These are phyloP conservation scores for Onychomys torridus DNA, from an alignment of 2,797 vertebrate species.

Conservation along the genomic window DNA sequence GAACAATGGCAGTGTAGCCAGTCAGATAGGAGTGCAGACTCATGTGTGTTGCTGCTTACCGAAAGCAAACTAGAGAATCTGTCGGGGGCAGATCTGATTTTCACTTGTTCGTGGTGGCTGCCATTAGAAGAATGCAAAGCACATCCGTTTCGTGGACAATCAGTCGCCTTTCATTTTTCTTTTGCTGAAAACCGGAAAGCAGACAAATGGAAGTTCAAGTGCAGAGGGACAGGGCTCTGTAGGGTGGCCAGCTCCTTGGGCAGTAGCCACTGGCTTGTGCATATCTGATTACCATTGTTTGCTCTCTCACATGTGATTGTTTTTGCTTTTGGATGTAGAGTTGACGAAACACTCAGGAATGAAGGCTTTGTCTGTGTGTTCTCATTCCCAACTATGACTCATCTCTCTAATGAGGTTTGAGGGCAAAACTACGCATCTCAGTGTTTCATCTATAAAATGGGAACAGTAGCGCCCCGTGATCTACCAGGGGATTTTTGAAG, in stretches of 20 bases:
- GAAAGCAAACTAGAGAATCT: slow-evolving; percentile 75
- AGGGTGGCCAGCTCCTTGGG: background rate
- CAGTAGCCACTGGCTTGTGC: slow-evolving; percentile 26
- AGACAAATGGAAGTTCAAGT: background rate
- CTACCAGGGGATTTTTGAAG: background rate
- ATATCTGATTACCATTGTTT: slow-evolving; percentile 40
- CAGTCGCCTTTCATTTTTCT: background rate
- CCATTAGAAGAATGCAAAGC: background rate
- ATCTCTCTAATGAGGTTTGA: slow-evolving; percentile 65
- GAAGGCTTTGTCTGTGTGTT: slow-evolving; percentile 72
- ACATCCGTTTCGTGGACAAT: background rate
- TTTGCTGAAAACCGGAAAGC: background rate
- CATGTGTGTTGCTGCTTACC: slow-evolving; percentile 71
- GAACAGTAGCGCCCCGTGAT: background rate
- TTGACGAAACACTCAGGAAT: slow-evolving; percentile 80
- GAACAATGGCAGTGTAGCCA: slow-evolving; percentile 78
- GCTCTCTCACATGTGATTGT: slow-evolving; percentile 53
- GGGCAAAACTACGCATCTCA: slow-evolving; percentile 62
- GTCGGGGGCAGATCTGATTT: slow-evolving; percentile 23
- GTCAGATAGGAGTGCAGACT: slow-evolving; percentile 58
- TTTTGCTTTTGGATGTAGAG: slow-evolving; percentile 69
- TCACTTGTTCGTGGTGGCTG: slow-evolving; percentile 35
- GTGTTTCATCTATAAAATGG: slow-evolving; percentile 31
- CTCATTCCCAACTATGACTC: slow-evolving; percentile 75
- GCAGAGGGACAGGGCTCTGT: background rate